Percentiles rank a stretch among this genome's conserved stretches.
Evolutionary conservation across 1,140 invertebrate species (phyloP).

Genomic region (Hylaeus anthracinus): DNA sequence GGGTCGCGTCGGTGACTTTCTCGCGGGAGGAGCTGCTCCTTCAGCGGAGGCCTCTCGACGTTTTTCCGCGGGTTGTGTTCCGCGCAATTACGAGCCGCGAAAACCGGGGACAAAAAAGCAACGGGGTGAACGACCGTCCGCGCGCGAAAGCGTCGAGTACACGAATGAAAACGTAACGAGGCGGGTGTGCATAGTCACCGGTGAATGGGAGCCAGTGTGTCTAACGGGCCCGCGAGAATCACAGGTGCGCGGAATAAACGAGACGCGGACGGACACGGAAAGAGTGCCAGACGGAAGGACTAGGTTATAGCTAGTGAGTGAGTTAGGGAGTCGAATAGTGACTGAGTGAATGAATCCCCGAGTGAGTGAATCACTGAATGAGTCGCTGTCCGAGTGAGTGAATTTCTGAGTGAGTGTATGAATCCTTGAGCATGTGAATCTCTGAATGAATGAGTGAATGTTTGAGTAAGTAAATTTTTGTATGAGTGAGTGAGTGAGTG

Average conservation of each 20-base stretch:
- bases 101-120: conserved; percentile 8
- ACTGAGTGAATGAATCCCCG: too few relatives aligned
- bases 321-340: too few relatives aligned
- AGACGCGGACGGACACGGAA: background rate
- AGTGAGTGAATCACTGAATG: too few relatives aligned
- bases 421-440: too few relatives aligned
- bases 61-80: conserved; percentile 11
- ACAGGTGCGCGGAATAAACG: conserved; percentile 37
- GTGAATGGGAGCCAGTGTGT: background rate
- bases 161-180: conserved; percentile 43
- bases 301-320: too few relatives aligned
- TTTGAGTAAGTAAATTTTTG: too few relatives aligned
- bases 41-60: background rate
- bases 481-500: too few relatives aligned
- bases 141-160: conserved; percentile 11
- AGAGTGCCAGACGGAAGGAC: too few relatives aligned
- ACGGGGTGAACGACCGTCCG: conserved; percentile 37
- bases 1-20: background rate
- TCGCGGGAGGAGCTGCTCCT: background rate
- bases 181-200: background rate
- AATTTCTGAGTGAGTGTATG: too few relatives aligned
- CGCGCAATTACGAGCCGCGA: conserved; percentile 31
- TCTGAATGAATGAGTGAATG: too few relatives aligned
- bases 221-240: background rate
- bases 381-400: too few relatives aligned